Evolutionary conservation across 2,888 invertebrate species (phyloP), one percentile per base, ranked within the genome.

Genomic region (Eristalis pertinax): DNA sequence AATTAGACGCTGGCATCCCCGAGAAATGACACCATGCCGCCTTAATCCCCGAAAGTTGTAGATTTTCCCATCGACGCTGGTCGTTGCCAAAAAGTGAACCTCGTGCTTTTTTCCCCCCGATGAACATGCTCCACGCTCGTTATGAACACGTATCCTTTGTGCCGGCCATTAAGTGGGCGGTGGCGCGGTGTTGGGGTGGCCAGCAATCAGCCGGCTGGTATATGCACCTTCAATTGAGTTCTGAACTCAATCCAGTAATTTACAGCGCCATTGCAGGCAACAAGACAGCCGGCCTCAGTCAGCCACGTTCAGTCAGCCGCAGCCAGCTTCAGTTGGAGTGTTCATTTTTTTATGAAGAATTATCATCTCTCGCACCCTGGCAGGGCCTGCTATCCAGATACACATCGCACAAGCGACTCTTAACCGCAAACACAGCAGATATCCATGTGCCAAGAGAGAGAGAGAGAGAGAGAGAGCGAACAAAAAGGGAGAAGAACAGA

Each of bases 301-400:
- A 13, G 38, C 32, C 32, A 32, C 32, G 32, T 63, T 41, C 63
- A 64, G 72, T n/a, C n/a, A n/a, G n/a, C n/a, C n/a, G 22, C 58
- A 38, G 38, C 19, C 50, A 8, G 50, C 19, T 64, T 50, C 63
- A 64, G 65, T 41, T 43, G 7, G 62, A 65, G 79, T 62, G 73
- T 73, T 80, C 72, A 73, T 80, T 73, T 73, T 50, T 80, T 80
- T 80, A 80, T 73, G 50, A 67, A 50, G 79, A 80, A 67, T 67
- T 67, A 80, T 73, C 73, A 80, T 68, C 67, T 70, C 41, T 58
- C 60, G 60, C 60, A 69, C 32, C 19, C 60, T 64, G 38, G 43
- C 15, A n/a, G 50, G 50, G n/a, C 2, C 50, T 19, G 19, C 19
- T 50, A 19, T 50, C 50, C 50, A 50, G 50, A 50, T 50, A 50